Conservation (phyloP, 2,888 invertebrate genomes). For the Norana najaformis region DNA sequence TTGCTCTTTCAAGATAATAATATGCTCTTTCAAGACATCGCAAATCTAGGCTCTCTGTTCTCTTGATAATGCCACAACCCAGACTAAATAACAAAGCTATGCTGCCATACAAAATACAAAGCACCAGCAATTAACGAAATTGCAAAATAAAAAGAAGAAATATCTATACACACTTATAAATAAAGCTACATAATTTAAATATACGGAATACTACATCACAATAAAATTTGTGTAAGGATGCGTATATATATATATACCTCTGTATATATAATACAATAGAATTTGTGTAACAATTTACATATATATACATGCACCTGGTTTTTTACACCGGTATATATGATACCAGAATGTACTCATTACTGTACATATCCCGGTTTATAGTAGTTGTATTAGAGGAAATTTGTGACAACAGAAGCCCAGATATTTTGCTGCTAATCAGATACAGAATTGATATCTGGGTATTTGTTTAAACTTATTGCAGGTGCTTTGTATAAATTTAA, state of each 20-base stretch:
- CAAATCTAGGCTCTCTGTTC: neutral
- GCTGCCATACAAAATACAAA: conserved; percentile 10
- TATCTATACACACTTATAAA: conserved; percentile 20
- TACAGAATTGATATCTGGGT: neutral
- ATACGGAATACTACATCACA: conserved; percentile 21
- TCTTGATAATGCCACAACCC: neutral
- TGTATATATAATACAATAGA: neutral
- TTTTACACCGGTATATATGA: neutral
- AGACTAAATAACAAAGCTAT: conserved; percentile 1
- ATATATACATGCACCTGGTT: neutral
- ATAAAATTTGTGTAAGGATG: no score
- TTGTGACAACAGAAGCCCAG: neutral
- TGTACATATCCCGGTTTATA: neutral
- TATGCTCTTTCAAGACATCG: neutral
- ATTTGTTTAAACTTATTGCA: neutral
- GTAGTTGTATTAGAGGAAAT: neutral
- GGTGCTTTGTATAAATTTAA: neutral
- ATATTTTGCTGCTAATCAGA: neutral
- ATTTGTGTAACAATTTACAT: neutral
- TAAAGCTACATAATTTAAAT: conserved; percentile 26
- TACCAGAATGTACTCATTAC: neutral
- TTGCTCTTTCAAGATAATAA: no score
- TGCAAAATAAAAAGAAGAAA: neutral
- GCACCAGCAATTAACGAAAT: neutral
- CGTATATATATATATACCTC: neutral